Evolutionary conservation across 2,113 vertebrate species (phyloP), one percentile per base, ranked within the genome.

Genomic region (Syngnathus scovelli): DNA sequence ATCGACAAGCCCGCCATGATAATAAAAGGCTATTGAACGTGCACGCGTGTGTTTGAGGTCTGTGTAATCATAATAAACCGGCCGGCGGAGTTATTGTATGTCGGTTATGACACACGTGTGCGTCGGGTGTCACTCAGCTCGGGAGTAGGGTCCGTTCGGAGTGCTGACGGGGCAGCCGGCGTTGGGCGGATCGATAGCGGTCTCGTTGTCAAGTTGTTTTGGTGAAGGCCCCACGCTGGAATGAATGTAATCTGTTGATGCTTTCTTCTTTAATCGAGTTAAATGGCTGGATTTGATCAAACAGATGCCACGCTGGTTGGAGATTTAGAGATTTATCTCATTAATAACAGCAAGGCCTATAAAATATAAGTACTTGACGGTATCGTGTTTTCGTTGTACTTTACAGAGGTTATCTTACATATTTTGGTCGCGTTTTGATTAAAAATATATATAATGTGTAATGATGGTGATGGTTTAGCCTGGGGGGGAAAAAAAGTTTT

Each of bases 121-220:
- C 19, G 60, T 61, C 61, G 70, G 65, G 71, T 64, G 66, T 69
- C 66, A 64, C 55, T 49, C 55, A 27, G 65, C 37, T 70, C 46
- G 66, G 73, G 43, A 61, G 41, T 58, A 21, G 64, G 59, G 49
- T 33, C 51, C 59, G 66, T 41, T 70, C 64, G 62, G 41, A 7
- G 65, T 60, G 65, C 48, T 67, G 80, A 78, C 21, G 7, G 51
- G 41, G 37, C 18, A 46, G 38, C 61, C 62, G 15, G 46, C 62
- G 61, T 79, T 69, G 69, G 48, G 59, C 13, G 13, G 49, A 72
- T 76, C 36, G 66, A 68, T 74, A 39, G 43, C 55, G 36, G 39
- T 21, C 1, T 21, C 38, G 66, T 67, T 64, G 63, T 54, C 69
- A 44, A 6, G 59, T 61, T 62, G 61, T 62, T 62, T 5, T 36